phyloP scores from a whole-genome alignment of 2,797 vertebrate species.

The Cyprinella venusta region DNA sequence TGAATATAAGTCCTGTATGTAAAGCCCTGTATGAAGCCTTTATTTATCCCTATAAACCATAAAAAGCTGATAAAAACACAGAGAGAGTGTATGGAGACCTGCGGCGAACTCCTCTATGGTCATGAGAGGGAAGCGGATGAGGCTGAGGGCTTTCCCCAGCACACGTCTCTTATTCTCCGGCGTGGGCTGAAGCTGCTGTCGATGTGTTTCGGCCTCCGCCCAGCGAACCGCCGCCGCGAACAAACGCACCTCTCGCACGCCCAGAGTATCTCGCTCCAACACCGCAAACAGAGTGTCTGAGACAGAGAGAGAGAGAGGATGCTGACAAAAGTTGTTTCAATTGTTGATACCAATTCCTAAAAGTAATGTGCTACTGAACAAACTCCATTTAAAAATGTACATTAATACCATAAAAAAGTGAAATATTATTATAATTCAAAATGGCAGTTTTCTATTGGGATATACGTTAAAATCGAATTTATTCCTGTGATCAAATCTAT shows the following conservation, averaged over 20 bases:
- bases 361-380: not conserved
- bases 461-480: not conserved
- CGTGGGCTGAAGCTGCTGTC: slow-evolving; percentile 92
- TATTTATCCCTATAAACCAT: too few species aligned
- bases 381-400: not conserved
- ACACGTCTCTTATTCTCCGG: slow-evolving; percentile 90
- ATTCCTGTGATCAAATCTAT: not conserved
- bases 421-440: not conserved
- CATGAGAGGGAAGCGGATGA: slow-evolving; percentile 98
- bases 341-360: not conserved
- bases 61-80: too few species aligned
- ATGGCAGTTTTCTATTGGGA: not conserved
- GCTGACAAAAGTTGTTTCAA: not conserved
- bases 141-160: slow-evolving; percentile 91
- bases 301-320: slow-evolving; percentile 35
- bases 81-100: slow-evolving; percentile 72
- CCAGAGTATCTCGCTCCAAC: slow-evolving; percentile 93
- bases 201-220: slow-evolving; percentile 92
- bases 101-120: slow-evolving; percentile 98
- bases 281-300: slow-evolving; percentile 87
- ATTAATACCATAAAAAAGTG: not conserved
- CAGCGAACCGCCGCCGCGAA: slow-evolving; percentile 94
- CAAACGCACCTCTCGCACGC: slow-evolving; percentile 91
- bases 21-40: too few species aligned
- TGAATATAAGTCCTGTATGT: too few species aligned